Conservation (phyloP, 2,888 invertebrate species). For the Lithophane leautieri region DNA sequence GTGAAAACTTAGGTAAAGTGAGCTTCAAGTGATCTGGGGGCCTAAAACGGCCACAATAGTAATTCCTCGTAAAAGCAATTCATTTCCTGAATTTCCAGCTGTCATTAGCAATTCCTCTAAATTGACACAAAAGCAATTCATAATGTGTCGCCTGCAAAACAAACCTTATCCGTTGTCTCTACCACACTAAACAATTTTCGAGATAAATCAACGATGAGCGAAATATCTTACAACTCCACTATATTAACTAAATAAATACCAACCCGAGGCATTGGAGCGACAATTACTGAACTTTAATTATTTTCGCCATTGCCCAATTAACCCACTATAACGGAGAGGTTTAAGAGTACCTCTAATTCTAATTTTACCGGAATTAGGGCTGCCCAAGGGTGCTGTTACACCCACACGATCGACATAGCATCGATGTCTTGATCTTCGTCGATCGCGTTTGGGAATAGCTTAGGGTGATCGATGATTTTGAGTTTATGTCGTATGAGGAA, state of each 20-base stretch:
- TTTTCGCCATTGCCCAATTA: constrained; percentile 59
- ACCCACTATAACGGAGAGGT: constrained; percentile 40
- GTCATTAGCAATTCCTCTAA: no score
- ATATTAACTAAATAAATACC: constrained; percentile 24
- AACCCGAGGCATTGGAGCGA: constrained; percentile 21
- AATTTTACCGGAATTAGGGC: constrained; percentile 35
- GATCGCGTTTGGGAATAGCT: neutral
- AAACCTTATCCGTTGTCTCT: neutral
- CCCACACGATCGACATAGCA: neutral
- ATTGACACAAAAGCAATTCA: no score
- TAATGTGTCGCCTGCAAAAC: neutral
- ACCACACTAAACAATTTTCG: neutral
- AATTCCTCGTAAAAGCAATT: no score
- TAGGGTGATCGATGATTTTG: neutral
- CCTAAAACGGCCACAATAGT: no score
- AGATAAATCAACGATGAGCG: constrained; percentile 11
- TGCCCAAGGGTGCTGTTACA: neutral
- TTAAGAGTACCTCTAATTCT: constrained; percentile 18
- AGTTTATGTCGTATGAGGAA: neutral
- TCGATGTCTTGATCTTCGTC: neutral
- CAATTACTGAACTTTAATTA: constrained; percentile 56
- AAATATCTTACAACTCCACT: constrained; percentile 25
- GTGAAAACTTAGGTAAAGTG: no score
- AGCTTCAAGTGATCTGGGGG: no score
- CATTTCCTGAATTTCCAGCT: no score